Conservation (phyloP, 2,888 invertebrate genomes). For the Caenorhabditis doughertyi region DNA sequence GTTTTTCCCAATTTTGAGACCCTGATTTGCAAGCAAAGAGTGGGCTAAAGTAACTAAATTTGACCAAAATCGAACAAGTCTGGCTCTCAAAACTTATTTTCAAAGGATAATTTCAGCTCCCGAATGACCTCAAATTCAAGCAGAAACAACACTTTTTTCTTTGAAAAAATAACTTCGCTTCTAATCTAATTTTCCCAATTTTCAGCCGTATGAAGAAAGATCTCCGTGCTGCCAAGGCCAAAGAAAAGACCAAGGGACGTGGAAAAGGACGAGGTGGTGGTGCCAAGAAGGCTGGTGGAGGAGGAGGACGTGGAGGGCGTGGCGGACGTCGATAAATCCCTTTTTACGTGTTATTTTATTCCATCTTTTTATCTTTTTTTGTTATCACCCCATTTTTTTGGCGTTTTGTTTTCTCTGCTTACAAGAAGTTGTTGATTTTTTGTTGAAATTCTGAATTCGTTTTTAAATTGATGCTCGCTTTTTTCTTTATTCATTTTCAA, state of each 20-base stretch:
- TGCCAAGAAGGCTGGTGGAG: conserved; percentile 22
- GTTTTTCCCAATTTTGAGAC: too few species aligned
- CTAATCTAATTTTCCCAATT: not conserved
- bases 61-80: too few species aligned
- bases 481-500: not conserved
- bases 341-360: not conserved
- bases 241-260: conserved; percentile 73
- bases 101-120: too few species aligned
- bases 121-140: too few species aligned
- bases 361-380: conserved; percentile 10
- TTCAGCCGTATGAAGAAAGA: conserved; percentile 75
- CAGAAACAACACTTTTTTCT: too few species aligned
- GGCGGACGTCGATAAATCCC: conserved; percentile 30
- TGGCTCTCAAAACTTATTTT: too few species aligned
- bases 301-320: conserved; percentile 21
- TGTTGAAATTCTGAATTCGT: conserved; percentile 25
- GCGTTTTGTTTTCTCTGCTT: not conserved
- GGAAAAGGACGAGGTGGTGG: conserved; percentile 47
- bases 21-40: too few species aligned
- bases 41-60: too few species aligned
- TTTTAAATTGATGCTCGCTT: not conserved
- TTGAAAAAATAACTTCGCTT: not conserved
- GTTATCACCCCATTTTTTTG: conserved; percentile 1
- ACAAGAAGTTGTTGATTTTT: too few species aligned
- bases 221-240: conserved; percentile 66